These are phyloP conservation scores for Eonycteris spelaea DNA, from an alignment of 2,113 vertebrate species.

Conservation along the genomic window DNA sequence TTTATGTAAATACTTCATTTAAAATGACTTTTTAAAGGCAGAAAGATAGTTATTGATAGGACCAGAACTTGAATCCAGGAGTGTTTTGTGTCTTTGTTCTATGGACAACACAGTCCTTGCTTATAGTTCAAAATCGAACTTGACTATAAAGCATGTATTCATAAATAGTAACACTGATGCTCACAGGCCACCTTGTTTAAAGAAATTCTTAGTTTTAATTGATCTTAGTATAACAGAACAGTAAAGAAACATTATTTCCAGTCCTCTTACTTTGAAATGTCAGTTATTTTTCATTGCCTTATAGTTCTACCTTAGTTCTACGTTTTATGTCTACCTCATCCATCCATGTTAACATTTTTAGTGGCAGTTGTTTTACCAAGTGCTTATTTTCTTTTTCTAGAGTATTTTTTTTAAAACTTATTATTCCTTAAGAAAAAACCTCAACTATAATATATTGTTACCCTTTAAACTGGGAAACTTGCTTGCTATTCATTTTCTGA, in stretches of 20 bases:
- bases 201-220: background rate
- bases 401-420: background rate
- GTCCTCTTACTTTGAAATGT: background rate
- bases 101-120: background rate
- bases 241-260: background rate
- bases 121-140: background rate
- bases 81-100: background rate
- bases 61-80: background rate
- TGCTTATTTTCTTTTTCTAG: background rate
- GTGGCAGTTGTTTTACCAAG: background rate
- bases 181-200: background rate
- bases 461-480: background rate
- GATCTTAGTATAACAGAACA: background rate
- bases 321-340: background rate
- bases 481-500: constrained; percentile 40
- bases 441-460: background rate
- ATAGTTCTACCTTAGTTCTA: background rate
- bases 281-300: constrained; percentile 9
- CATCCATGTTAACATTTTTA: background rate
- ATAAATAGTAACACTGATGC: background rate
- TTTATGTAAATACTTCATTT: background rate
- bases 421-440: background rate
- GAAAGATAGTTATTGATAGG: background rate
- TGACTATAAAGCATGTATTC: background rate
- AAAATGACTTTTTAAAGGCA: background rate